These are phyloP conservation scores for Phrynocephalus versicolor DNA, from an alignment of 2,113 vertebrate species.

Conservation along the genomic window DNA sequence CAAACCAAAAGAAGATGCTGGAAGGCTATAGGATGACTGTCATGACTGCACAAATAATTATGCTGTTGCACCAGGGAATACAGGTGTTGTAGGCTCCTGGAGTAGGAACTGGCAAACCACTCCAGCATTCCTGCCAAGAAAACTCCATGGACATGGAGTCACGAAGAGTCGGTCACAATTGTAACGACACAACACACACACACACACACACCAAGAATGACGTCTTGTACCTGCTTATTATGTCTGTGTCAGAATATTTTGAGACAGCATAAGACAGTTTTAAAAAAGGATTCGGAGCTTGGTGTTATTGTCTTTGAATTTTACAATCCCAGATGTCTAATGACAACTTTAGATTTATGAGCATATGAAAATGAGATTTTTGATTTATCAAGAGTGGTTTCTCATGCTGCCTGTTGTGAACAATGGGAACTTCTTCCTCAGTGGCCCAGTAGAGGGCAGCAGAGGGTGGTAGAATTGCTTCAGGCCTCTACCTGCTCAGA, in stretches of 20 bases:
- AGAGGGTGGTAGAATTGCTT: constrained; percentile 32
- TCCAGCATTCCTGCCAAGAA: too few relatives aligned
- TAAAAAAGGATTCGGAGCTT: not conserved
- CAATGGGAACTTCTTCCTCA: not conserved
- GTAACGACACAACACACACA: too few relatives aligned
- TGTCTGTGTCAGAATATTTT: not conserved
- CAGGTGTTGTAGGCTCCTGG: too few relatives aligned
- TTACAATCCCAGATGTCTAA: not conserved
- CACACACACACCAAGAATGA: too few relatives aligned
- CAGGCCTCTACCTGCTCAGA: not conserved
- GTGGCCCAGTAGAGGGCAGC: constrained; percentile 73
- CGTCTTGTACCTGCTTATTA: not conserved
- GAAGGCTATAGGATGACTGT: not conserved
- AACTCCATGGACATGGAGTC: too few relatives aligned
- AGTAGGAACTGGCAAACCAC: too few relatives aligned
- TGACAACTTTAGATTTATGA: constrained; percentile 15
- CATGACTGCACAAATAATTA: not conserved
- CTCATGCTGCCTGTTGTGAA: not conserved
- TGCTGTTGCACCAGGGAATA: not conserved
- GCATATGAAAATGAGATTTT: constrained; percentile 3
- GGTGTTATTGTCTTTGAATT: constrained; percentile 5
- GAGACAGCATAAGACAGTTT: not conserved
- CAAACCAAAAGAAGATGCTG: not conserved
- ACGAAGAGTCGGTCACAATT: too few relatives aligned
- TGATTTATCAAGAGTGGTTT: not conserved